phyloP scores from a whole-genome alignment of 2,113 vertebrate genomes.

The Rafetus swinhoei region DNA sequence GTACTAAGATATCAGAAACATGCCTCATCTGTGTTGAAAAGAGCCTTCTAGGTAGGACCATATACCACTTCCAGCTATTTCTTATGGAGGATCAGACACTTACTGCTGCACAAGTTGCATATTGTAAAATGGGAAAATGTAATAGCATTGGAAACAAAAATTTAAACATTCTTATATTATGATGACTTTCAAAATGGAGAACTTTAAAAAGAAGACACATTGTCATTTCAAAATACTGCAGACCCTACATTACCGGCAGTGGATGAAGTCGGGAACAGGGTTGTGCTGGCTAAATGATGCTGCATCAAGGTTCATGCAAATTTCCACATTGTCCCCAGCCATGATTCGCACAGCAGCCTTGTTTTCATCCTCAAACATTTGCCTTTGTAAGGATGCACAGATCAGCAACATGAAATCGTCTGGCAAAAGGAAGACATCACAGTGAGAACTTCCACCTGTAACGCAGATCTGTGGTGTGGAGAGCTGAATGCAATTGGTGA shows the following conservation, averaged over 20 bases:
- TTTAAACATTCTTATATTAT: background rate
- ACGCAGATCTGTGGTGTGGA: background rate
- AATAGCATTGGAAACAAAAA: background rate
- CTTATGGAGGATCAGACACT: background rate
- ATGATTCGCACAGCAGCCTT: constrained; percentile 91
- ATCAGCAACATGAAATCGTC: constrained; percentile 97
- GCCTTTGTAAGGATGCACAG: constrained; percentile 94
- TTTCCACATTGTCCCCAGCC: constrained; percentile 98
- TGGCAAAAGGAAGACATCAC: constrained; percentile 58
- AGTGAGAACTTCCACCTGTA: background rate
- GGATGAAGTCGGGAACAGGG: constrained; percentile 97
- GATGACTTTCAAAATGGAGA: background rate
- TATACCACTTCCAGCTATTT: background rate
- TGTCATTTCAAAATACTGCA: background rate
- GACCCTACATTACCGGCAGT: constrained; percentile 87
- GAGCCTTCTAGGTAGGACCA: background rate
- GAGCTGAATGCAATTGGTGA: background rate
- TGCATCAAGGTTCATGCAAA: constrained; percentile 95
- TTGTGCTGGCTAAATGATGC: constrained; percentile 97
- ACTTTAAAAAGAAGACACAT: background rate
- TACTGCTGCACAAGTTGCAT: background rate
- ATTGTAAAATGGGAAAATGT: background rate
- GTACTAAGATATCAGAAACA: background rate
- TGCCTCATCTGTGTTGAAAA: background rate
- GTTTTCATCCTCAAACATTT: constrained; percentile 96